Conservation (phyloP, 2,113 vertebrate genomes). For the Recurvirostra avosetta region DNA sequence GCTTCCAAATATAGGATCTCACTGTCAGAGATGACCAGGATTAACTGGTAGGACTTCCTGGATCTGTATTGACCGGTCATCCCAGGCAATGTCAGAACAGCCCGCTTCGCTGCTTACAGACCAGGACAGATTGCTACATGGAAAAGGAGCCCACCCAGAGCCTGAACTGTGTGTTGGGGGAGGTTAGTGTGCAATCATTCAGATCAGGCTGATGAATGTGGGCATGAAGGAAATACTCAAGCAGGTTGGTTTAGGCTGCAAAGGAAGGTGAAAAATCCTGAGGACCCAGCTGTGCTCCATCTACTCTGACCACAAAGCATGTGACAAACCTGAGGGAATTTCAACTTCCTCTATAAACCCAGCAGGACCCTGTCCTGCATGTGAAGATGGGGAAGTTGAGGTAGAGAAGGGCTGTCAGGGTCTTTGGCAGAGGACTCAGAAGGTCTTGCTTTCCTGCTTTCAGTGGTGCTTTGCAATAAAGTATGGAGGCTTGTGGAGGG, state of each 20-base stretch:
- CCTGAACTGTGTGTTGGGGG: fast-evolving
- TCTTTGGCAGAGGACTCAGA: background rate
- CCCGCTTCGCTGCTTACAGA: background rate
- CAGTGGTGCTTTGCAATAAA: background rate
- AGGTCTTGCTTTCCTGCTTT: background rate
- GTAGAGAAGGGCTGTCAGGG: background rate
- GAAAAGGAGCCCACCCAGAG: background rate
- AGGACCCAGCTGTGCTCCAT: background rate
- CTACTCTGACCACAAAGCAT: background rate
- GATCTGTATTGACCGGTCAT: background rate
- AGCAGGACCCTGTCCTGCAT: background rate
- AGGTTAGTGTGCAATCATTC: background rate
- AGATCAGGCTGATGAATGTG: fast-evolving
- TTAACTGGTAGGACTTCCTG: conserved; percentile 12
- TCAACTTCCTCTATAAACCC: background rate
- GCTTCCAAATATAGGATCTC: conserved; percentile 10
- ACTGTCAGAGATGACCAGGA: background rate
- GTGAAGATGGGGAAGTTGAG: background rate
- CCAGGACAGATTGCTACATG: background rate
- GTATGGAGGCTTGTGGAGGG: fast-evolving
- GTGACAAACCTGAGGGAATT: background rate
- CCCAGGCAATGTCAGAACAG: background rate
- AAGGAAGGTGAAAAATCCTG: background rate
- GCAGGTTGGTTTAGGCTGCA: background rate
- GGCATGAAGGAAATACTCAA: background rate